Percentiles rank a stretch among this genome's conserved stretches.
These are phyloP conservation scores for Cinclus cinclus DNA, from an alignment of 2,113 vertebrate genomes.

Conservation along the genomic window DNA sequence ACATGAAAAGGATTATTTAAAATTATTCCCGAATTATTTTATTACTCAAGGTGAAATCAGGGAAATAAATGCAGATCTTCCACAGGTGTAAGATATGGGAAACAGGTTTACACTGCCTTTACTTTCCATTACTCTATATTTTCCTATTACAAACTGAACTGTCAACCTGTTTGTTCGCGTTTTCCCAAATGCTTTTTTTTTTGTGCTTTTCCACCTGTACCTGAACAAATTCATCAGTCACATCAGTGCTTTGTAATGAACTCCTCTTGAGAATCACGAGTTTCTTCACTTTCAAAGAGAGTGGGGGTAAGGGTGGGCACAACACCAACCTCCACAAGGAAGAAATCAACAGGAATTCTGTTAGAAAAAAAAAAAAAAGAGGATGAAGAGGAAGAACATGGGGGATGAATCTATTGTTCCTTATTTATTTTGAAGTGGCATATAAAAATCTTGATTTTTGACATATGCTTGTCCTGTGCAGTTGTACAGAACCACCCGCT, in stretches of 20 bases:
- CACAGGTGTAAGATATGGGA: not conserved
- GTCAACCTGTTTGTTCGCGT: slow-evolving; percentile 19
- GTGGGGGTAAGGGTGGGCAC: not conserved
- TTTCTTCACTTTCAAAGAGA: slow-evolving; percentile 50
- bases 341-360: slow-evolving; percentile 36
- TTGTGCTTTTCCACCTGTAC: not conserved
- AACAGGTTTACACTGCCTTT: not conserved
- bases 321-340: slow-evolving; percentile 23
- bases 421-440: not conserved
- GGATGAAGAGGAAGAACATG: not conserved
- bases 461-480: not conserved
- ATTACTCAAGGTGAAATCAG: not conserved
- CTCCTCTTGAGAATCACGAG: slow-evolving; percentile 32
- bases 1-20: not conserved
- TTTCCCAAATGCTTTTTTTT: not conserved
- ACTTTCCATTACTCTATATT: not conserved
- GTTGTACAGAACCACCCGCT: not conserved
- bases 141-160: slow-evolving; percentile 8
- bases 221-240: slow-evolving; percentile 54
- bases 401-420: not conserved
- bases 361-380: not conserved
- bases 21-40: not conserved
- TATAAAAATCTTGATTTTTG: not conserved
- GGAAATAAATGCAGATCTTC: not conserved
- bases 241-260: slow-evolving; percentile 25